phyloP scores from a whole-genome alignment of 2,888 invertebrate species.

The Globia sparganii region DNA sequence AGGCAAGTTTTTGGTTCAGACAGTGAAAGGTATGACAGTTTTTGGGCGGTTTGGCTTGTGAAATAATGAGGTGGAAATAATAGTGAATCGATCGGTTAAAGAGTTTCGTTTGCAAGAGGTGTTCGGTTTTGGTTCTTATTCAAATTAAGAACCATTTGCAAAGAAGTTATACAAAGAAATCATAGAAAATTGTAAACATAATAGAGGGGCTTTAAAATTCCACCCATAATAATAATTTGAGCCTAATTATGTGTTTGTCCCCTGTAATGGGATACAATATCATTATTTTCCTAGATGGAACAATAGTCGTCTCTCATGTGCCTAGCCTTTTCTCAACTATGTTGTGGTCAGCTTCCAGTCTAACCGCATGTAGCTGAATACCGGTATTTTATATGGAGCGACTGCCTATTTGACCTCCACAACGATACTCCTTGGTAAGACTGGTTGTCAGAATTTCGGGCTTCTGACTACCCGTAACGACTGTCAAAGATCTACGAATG shows the following conservation, averaged over 20 bases:
- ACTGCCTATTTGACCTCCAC: too few species aligned
- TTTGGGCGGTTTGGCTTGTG: conserved; percentile 11
- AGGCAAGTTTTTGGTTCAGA: conserved; percentile 20
- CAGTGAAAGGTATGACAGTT: conserved; percentile 33
- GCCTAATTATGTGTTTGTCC: not conserved
- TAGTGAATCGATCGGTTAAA: conserved; percentile 5
- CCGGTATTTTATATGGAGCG: too few species aligned
- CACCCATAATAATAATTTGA: not conserved
- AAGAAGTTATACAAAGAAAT: not conserved
- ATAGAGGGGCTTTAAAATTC: not conserved
- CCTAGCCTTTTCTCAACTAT: too few species aligned
- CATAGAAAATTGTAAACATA: not conserved
- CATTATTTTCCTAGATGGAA: not conserved
- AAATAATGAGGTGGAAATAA: conserved; percentile 40
- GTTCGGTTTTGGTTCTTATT: not conserved
- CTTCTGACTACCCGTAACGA: too few species aligned
- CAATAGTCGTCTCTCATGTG: not conserved
- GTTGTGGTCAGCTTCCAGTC: too few species aligned
- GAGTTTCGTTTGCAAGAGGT: not conserved
- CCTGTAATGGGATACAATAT: not conserved
- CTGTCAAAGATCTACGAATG: too few species aligned
- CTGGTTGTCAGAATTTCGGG: too few species aligned
- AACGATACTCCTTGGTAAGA: too few species aligned
- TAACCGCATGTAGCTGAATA: too few species aligned
- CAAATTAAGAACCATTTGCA: not conserved